Evolutionary conservation across 2,888 invertebrate genomes (phyloP).

Genomic region (Sisyra terminalis): DNA sequence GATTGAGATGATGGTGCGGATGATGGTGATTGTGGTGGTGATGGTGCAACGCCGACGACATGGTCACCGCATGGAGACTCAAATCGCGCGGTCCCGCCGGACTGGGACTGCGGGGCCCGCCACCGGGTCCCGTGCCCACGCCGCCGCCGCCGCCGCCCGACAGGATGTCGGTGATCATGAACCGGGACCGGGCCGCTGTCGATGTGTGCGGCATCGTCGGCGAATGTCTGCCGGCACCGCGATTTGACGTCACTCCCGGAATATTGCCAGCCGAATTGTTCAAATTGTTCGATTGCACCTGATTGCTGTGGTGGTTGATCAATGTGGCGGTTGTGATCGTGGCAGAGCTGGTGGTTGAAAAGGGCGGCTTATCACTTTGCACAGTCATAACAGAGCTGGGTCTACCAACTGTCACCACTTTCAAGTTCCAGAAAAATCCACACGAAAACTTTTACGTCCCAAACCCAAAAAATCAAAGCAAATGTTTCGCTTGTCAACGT

Average conservation of each 20-base stretch:
- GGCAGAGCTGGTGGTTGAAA: constrained; percentile 22
- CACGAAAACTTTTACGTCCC: background rate
- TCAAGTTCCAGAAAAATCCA: background rate
- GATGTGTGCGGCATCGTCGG: constrained; percentile 31
- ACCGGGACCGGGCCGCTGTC: constrained; percentile 55
- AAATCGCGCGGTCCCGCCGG: constrained; percentile 37
- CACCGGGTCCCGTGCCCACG: constrained; percentile 40
- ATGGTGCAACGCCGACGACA: constrained; percentile 4
- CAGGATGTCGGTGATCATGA: constrained; percentile 83
- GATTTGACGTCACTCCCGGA: background rate
- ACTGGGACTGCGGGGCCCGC: constrained; percentile 32
- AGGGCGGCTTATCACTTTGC: constrained; percentile 28
- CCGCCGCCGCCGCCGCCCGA: constrained; percentile 37
- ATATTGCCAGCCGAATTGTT: background rate
- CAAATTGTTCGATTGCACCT: background rate
- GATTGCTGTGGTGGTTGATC: background rate
- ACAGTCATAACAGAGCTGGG: constrained; percentile 27
- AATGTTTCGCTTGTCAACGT: no score
- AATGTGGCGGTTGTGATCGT: constrained; percentile 4
- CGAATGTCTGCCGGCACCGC: constrained; percentile 19
- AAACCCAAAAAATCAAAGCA: no score
- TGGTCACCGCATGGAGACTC: constrained; percentile 27
- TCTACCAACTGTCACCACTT: background rate
- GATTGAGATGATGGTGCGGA: constrained; percentile 15
- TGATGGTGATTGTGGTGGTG: constrained; percentile 11